Conservation (phyloP, 2,888 invertebrate species). For the Tachina grossa region DNA sequence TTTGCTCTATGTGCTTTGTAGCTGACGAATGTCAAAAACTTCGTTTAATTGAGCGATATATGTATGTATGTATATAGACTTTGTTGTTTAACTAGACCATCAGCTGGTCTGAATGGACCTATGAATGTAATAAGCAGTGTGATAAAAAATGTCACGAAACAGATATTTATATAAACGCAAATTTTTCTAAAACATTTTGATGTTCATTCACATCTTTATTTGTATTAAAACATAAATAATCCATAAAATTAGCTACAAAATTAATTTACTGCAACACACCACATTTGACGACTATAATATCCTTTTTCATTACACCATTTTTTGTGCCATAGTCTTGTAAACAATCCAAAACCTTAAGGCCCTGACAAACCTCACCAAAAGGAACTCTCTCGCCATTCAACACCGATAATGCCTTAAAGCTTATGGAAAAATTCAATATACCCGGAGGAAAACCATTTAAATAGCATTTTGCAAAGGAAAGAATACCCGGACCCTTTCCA, state of each 20-base stretch:
- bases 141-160: too few species aligned
- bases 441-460: slow-evolving; percentile 73
- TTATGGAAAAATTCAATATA: slow-evolving; percentile 77
- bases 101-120: too few species aligned
- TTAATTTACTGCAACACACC: slow-evolving; percentile 64
- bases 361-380: slow-evolving; percentile 77
- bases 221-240: background rate
- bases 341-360: slow-evolving; percentile 74
- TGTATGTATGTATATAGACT: too few species aligned
- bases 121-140: too few species aligned
- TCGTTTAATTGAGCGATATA: too few species aligned
- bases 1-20: too few species aligned
- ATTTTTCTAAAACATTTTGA: too few species aligned
- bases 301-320: slow-evolving; percentile 76
- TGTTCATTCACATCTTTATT: too few species aligned
- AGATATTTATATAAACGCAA: too few species aligned
- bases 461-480: slow-evolving; percentile 76
- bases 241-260: background rate
- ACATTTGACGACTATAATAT: slow-evolving; percentile 74
- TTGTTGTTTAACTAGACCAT: too few species aligned
- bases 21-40: too few species aligned
- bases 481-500: slow-evolving; percentile 71
- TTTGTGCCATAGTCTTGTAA: slow-evolving; percentile 78
- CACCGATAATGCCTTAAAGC: slow-evolving; percentile 77
- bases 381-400: slow-evolving; percentile 76